Base-by-base conservation (phyloP, 2,888 invertebrate genomes). In the Melanostoma scalare region DNA sequence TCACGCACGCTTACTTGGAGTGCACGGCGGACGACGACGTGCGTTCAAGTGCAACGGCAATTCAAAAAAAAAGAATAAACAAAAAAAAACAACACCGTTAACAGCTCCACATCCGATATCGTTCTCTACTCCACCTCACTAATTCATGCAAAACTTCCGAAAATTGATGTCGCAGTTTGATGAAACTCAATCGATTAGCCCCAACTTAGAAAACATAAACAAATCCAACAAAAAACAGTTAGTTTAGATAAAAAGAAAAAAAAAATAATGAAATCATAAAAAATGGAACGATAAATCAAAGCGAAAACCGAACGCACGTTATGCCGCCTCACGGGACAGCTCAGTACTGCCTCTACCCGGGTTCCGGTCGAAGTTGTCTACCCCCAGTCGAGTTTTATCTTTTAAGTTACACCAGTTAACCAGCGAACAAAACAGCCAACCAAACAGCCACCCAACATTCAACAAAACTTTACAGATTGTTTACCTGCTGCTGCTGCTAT, bases 321-420 rank as follows among this genome's bases (percentile, higher is more conserved):
- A 77, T 85, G 81, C 81, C 85, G 85, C 81, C 85, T 85, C 79
- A 79, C 85, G 85, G 77, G 81, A 81, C 76, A 81, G 77, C 81
- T 85, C 79, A 85, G 81, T 81, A 85, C 85, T 85, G 85, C 75
- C 81, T 79, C 74, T 80, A 80, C 75, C 80, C 80, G 80, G 79
- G 85, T 80, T 85, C 72, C 85, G 75, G 80, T 68, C 76, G 74
- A 63, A 76, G 80, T 76, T 80, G 85, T 85, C 80, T 85, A 85
- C 85, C 85, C 77, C 81, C 77, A 77, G 81, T 77, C 74, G 72
- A 72, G 72, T 76, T 85, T 80, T 76, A 76, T 76, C 76, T 79
- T 80, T 73, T 52, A 77, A 80, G 67, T 77, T 85, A 65, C 81
- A 81, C 81, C 80, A 80, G 76, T 76, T 72, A 80, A 75, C 75